A percentile compares a stretch with the other conserved stretches of the same genome.
These are phyloP conservation scores for Onthophagus taurus DNA, from an alignment of 1,140 invertebrate species.

Conservation along the genomic window DNA sequence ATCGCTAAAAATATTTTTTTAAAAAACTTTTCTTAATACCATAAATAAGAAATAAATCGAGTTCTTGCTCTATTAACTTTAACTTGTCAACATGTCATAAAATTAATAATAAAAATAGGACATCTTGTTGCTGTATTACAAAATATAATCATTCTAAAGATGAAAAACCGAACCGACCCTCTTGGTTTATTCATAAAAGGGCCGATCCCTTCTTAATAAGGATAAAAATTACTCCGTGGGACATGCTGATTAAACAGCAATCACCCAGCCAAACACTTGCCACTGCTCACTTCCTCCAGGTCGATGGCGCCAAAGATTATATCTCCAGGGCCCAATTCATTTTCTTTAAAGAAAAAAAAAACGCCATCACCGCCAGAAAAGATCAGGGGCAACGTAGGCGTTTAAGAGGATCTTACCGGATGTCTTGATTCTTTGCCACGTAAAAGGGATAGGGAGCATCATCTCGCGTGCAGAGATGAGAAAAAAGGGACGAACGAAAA, in stretches of 20 bases:
- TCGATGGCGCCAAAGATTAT: conserved; percentile 29
- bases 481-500: conserved; percentile 12
- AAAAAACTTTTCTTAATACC: background rate
- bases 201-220: conserved; percentile 24
- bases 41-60: conserved; percentile 4
- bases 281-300: conserved; percentile 22
- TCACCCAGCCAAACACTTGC: conserved; percentile 27
- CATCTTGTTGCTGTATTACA: conserved; percentile 5
- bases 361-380: background rate
- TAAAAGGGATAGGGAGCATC: too few relatives aligned
- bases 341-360: conserved; percentile 8
- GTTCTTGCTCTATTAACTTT: too few relatives aligned
- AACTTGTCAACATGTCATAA: too few relatives aligned
- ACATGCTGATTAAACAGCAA: conserved; percentile 34
- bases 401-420: conserved; percentile 30
- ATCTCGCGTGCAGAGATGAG: too few relatives aligned
- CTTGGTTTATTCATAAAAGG: conserved; percentile 4
- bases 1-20: too few relatives aligned
- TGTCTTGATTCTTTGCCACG: conserved; percentile 27
- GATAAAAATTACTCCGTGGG: conserved; percentile 32
- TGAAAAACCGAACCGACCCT: too few relatives aligned
- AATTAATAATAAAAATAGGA: conserved; percentile 6
- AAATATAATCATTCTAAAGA: conserved; percentile 9
- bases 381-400: conserved; percentile 23
- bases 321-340: conserved; percentile 29